phyloP scores from a whole-genome alignment of 2,797 vertebrate genomes.

The Darevskia nairensis region DNA sequence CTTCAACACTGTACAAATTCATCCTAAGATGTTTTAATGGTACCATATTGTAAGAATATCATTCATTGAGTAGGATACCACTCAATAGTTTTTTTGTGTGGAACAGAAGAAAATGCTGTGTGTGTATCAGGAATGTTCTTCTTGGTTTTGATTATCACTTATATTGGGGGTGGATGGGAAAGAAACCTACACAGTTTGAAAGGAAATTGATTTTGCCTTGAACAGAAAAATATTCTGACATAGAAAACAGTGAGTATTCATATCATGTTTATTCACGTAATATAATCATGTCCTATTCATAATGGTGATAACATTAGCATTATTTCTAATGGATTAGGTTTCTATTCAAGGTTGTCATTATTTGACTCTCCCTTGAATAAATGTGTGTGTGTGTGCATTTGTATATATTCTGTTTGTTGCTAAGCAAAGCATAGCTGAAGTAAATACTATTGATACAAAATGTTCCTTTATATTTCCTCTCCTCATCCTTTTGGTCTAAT shows the following conservation, averaged over 20 bases:
- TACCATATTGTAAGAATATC: background rate
- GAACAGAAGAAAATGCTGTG: background rate
- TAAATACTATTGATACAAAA: slow-evolving; percentile 52
- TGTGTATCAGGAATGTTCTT: background rate
- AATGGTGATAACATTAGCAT: background rate
- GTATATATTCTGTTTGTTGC: slow-evolving; percentile 14
- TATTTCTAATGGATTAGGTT: background rate
- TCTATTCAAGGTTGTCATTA: rapidly evolving
- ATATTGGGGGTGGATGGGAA: background rate
- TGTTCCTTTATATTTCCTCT: slow-evolving; percentile 30
- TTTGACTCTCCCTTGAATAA: slow-evolving; percentile 46
- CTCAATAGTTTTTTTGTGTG: background rate
- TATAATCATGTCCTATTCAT: background rate
- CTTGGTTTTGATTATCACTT: background rate
- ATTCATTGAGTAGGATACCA: background rate
- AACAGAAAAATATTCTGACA: background rate
- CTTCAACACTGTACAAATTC: background rate
- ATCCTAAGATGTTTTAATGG: background rate
- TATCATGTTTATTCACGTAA: background rate
- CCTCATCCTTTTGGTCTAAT: slow-evolving; percentile 54
- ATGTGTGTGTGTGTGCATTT: too few species aligned
- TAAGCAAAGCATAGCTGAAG: slow-evolving; percentile 27
- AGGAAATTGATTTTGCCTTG: background rate
- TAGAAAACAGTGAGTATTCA: background rate
- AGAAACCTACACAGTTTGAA: background rate